Conservation (phyloP, 2,797 vertebrate genomes). For the Sebastes oblongus region DNA sequence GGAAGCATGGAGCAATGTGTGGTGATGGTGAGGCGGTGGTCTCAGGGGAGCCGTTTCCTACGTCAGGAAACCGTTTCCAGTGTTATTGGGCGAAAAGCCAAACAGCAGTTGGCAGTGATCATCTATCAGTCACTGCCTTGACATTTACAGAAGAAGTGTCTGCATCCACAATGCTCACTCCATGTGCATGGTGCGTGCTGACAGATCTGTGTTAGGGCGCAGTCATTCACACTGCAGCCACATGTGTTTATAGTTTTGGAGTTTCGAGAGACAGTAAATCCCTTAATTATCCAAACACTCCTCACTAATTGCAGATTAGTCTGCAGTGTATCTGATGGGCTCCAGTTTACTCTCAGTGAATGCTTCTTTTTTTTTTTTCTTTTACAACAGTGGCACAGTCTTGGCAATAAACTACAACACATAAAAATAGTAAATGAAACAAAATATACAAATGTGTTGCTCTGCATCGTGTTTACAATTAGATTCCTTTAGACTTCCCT, state of each 20-base stretch:
- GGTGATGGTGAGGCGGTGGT: not conserved
- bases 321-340: not conserved
- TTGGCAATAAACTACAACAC: not conserved
- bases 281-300: constrained; percentile 5
- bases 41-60: not conserved
- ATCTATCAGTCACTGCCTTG: not conserved
- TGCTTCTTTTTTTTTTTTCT: not conserved
- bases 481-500: not conserved
- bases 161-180: not conserved
- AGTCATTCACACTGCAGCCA: not conserved
- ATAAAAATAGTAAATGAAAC: not conserved
- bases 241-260: not conserved
- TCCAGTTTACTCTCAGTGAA: not conserved
- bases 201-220: not conserved
- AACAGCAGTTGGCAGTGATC: not conserved
- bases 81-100: not conserved
- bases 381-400: not conserved
- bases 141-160: not conserved
- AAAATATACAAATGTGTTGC: not conserved
- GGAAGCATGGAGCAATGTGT: not conserved
- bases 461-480: not conserved
- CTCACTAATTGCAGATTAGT: constrained; percentile 7
- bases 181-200: not conserved
- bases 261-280: not conserved
- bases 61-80: not conserved